phyloP scores from a whole-genome alignment of 2,888 invertebrate species.

The Ditula angustiorana region DNA sequence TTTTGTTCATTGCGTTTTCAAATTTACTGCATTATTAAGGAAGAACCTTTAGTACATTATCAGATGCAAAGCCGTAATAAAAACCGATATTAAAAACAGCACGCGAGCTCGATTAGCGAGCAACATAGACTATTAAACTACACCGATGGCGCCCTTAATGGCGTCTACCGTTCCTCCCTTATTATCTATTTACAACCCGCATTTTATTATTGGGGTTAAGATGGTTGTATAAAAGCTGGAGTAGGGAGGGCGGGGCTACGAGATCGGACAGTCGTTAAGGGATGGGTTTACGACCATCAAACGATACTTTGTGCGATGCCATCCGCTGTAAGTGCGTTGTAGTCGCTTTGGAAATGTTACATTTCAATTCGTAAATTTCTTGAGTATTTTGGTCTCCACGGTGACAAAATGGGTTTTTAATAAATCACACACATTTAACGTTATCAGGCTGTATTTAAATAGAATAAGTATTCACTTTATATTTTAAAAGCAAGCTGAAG shows the following conservation, averaged over 20 bases:
- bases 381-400: not conserved
- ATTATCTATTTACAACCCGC: slow-evolving; percentile 85
- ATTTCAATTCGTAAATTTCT: slow-evolving; percentile 20
- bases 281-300: slow-evolving; percentile 84
- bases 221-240: slow-evolving; percentile 54
- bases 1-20: not conserved
- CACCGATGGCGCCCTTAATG: slow-evolving; percentile 77
- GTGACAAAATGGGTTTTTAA: no score
- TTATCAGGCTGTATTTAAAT: no score
- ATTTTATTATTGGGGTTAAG: slow-evolving; percentile 86
- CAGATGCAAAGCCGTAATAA: slow-evolving; percentile 45
- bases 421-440: no score
- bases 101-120: slow-evolving; percentile 70
- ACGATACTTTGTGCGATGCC: slow-evolving; percentile 81
- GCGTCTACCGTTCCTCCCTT: slow-evolving; percentile 77
- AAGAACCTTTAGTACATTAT: not conserved
- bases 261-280: slow-evolving; percentile 82
- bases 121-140: slow-evolving; percentile 69
- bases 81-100: slow-evolving; percentile 70
- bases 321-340: slow-evolving; percentile 57
- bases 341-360: slow-evolving; percentile 24
- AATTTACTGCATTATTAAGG: not conserved
- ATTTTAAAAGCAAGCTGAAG: no score
- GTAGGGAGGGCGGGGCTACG: slow-evolving; percentile 65
- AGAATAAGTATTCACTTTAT: no score